These are phyloP conservation scores for Trichopria drosophilae DNA, from an alignment of 2,888 invertebrate genomes.

Conservation along the genomic window DNA sequence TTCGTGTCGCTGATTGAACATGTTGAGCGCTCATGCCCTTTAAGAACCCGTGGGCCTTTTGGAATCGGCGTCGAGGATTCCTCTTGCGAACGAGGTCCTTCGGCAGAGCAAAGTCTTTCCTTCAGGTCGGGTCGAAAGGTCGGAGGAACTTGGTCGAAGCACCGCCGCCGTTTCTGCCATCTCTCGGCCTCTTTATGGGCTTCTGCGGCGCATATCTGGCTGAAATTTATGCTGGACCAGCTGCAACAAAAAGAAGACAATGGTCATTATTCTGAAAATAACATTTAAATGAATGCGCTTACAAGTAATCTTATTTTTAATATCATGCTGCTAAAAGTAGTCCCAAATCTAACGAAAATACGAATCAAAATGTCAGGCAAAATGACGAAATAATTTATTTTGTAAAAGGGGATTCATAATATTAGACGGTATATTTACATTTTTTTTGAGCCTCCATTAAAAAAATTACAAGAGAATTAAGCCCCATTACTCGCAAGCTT, in stretches of 20 bases:
- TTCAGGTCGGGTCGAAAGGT: constrained; percentile 23
- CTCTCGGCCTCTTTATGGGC: constrained; percentile 43
- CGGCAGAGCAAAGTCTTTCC: constrained; percentile 26
- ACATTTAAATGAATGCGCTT: too few relatives aligned
- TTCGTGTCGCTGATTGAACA: constrained; percentile 53
- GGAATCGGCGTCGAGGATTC: constrained; percentile 30
- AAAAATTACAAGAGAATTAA: too few relatives aligned
- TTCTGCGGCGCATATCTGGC: constrained; percentile 43
- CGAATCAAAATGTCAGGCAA: too few relatives aligned
- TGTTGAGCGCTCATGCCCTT: constrained; percentile 57
- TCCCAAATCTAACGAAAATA: too few relatives aligned
- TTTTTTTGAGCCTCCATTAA: too few relatives aligned
- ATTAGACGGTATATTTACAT: too few relatives aligned
- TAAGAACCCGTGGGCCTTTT: constrained; percentile 49
- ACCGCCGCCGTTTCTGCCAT: constrained; percentile 40
- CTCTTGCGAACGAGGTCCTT: constrained; percentile 22
- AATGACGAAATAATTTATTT: too few relatives aligned
- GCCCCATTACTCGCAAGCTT: too few relatives aligned
- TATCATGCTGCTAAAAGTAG: too few relatives aligned
- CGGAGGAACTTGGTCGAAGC: constrained; percentile 36
- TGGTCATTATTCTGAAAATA: too few relatives aligned
- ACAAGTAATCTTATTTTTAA: too few relatives aligned
- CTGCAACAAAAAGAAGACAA: constrained; percentile 36
- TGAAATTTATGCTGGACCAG: constrained; percentile 23
- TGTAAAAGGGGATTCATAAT: too few relatives aligned